Base-by-base conservation (phyloP, 1,140 invertebrate genomes). In the Pygmarrhopalites habei region DNA sequence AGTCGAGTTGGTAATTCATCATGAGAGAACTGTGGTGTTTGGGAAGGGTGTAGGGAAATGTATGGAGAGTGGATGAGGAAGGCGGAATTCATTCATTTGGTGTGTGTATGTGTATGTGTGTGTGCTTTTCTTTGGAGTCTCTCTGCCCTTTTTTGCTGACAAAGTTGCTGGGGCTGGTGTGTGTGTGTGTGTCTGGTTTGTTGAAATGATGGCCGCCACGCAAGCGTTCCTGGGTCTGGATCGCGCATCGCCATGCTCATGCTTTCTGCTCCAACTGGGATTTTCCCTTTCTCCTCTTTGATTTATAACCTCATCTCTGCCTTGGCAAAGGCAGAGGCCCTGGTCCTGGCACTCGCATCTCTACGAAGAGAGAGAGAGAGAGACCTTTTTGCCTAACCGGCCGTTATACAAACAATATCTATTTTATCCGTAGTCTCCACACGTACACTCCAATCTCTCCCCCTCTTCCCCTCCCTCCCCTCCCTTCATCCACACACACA, bases 121-220 rank as follows among this genome's bases (percentile, higher is more conserved):
- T 47, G 23, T n/a, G n/a, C 7, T 5, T 7, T 7, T 5, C 32
- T 35, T 35, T 35, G 32, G 32, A 35, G 32, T 15, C 15, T 35
- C 32, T 35, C 15, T 35, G 32, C n/a, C n/a, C n/a, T n/a, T n/a
- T n/a, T n/a, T n/a, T n/a, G n/a, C n/a, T n/a, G n/a, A 41, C n/a
- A 41, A 12, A n/a, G 12, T 12, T 41, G 39, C n/a, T 12, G 12
- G 39, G 12, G 39, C n/a, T 12, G 12, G 46, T 49, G 46, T 49
- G 46, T 12, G 46, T 49, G 46, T 12, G 46, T 49, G 46, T 12
- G 46, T 23, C 7, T 49, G 49, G 43, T 26, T 41, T 28, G 57
- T 32, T 41, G 53, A 56, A 53, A 47, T 60, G 62, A 69, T 69
- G 67, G 67, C 67, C 63, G 67, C 67, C 67, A 69, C 67, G 67